Evolutionary conservation across 2,113 vertebrate species (phyloP), one percentile per base, ranked within the genome.

Genomic region (Prolemur simus): DNA sequence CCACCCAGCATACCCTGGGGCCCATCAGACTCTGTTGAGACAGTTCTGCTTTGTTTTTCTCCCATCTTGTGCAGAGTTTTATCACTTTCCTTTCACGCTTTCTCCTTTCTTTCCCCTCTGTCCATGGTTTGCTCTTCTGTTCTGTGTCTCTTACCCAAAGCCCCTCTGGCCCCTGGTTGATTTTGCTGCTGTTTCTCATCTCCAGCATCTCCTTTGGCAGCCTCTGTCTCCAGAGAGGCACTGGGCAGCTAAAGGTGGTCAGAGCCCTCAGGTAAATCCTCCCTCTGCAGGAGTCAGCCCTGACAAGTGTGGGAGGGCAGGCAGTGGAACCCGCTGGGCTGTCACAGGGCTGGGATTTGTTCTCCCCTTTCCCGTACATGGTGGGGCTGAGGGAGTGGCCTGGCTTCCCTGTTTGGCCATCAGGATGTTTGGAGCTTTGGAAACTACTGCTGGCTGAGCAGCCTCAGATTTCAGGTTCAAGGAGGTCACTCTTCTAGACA

Each of bases 261-360:
- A 95, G 83, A 13, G 25, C 91, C 95, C 56, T 96, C 97, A 98
- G 98, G 98, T 98, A 98, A 99, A 78, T 15, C 73, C n/a, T 82
- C 49, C 47, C 14, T 78, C 20, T 52, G 1, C 21, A 74, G 58
- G 54, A 95, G 71, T 52, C 49, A 68, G 73, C 77, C 80, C 77
- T 5, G 6, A 5, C 25, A 27, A 52, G 29, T 68, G 25, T 0
- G 18, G 66, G 78, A 96, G 87, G 91, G 52, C 29, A 68, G 47
- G 71, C 68, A 71, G 29, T 23, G 91, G 60, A 63, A 47, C 45
- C 32, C 9, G 0, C 5, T 14, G 13, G 76, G 78, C 37, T 47
- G 45, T 89, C 18, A 3, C 10, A 52, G 27, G 52, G 15, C 82
- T 66, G 45, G 63, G 14, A 20, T 56, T 66, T 76, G 29, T 66